phyloP scores from a whole-genome alignment of 2,888 invertebrate species.

The Syrphus vitripennis region DNA sequence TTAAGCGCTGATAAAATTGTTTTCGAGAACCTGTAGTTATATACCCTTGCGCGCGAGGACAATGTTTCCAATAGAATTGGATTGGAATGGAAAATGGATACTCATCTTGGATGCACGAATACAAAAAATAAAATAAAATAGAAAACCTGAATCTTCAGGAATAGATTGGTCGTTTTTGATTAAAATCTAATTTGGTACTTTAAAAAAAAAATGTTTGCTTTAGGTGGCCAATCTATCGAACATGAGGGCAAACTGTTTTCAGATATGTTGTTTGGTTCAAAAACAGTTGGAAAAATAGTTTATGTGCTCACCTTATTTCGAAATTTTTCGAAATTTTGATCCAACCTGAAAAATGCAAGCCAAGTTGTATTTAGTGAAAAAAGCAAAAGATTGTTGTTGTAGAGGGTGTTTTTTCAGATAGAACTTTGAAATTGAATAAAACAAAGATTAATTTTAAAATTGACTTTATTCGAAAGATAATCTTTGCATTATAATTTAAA shows the following conservation, averaged over 20 bases:
- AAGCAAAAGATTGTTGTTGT: no score
- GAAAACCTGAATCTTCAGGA: slow-evolving; percentile 53
- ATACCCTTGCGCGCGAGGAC: neutral
- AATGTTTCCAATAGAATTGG: slow-evolving; percentile 40
- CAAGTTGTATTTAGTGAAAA: no score
- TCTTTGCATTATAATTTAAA: no score
- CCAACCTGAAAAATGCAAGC: no score
- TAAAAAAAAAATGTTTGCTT: neutral
- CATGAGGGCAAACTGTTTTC: neutral
- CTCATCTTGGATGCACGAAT: slow-evolving; percentile 52
- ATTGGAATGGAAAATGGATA: slow-evolving; percentile 38
- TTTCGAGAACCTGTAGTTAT: slow-evolving; percentile 35
- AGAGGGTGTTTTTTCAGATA: no score
- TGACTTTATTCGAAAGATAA: no score
- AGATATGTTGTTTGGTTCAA: neutral
- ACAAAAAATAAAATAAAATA: slow-evolving; percentile 30
- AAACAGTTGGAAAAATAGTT: neutral
- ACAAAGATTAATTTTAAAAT: no score
- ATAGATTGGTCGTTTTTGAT: slow-evolving; percentile 49
- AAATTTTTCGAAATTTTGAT: no score
- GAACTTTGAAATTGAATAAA: no score
- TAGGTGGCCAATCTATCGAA: neutral
- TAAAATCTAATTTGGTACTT: slow-evolving; percentile 58
- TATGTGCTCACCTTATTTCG: no score
- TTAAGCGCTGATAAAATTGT: slow-evolving; percentile 63